These are phyloP conservation scores for Stenolophus ochropezus DNA, from an alignment of 2,888 invertebrate species.

Conservation along the genomic window DNA sequence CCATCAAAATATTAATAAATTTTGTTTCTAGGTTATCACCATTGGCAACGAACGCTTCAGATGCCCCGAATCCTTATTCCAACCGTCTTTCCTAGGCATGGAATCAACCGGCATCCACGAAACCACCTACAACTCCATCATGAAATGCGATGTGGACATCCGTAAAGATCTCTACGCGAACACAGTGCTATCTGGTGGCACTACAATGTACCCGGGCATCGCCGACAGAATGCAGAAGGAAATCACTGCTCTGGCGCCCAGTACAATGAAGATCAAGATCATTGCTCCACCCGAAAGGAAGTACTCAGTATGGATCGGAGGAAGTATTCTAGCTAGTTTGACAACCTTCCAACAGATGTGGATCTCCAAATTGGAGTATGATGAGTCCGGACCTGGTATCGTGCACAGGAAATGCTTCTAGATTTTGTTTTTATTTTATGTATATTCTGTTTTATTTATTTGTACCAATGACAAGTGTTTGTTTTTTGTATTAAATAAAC, in stretches of 20 bases:
- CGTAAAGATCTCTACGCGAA: slow-evolving; percentile 82
- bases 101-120: slow-evolving; percentile 78
- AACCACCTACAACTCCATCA: slow-evolving; percentile 83
- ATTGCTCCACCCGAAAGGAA: slow-evolving; percentile 93
- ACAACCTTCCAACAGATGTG: slow-evolving; percentile 95
- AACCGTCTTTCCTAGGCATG: slow-evolving; percentile 79
- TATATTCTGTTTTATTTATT: slow-evolving; percentile 50
- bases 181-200: slow-evolving; percentile 79
- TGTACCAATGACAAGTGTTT: slow-evolving; percentile 48
- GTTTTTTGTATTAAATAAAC: slow-evolving; percentile 54
- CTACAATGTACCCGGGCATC: slow-evolving; percentile 76
- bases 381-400: slow-evolving; percentile 88
- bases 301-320: slow-evolving; percentile 94
- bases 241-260: slow-evolving; percentile 91
- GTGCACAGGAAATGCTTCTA: slow-evolving; percentile 86
- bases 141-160: slow-evolving; percentile 84
- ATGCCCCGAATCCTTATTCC: slow-evolving; percentile 80
- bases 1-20: background rate
- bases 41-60: slow-evolving; percentile 79
- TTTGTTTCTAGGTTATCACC: slow-evolving; percentile 73
- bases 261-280: slow-evolving; percentile 96
- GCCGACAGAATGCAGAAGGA: slow-evolving; percentile 94
- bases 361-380: slow-evolving; percentile 94
- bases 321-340: slow-evolving; percentile 90
- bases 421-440: slow-evolving; percentile 66